Evolutionary conservation across 64 coral and sea anemone genomes (phyloP).

Genomic region (Montipora efflorescens): DNA sequence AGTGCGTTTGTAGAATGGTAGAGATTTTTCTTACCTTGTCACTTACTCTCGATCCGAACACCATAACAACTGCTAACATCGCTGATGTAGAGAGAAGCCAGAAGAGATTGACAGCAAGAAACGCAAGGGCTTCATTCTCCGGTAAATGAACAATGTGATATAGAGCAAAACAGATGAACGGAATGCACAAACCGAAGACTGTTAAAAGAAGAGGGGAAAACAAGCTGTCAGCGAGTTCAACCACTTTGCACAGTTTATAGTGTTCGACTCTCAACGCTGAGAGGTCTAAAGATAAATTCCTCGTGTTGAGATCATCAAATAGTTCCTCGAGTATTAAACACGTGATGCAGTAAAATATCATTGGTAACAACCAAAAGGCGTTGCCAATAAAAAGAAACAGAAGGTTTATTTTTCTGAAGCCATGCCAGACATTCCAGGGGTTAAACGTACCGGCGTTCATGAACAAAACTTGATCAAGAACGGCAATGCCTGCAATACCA

Average conservation of each 20-base stretch:
- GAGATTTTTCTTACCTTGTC: constrained; percentile 8
- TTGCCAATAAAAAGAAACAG: neutral
- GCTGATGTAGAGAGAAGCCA: neutral
- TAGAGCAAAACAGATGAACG: neutral
- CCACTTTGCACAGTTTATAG: neutral
- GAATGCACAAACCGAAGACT: neutral
- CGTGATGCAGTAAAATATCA: constrained; percentile 4
- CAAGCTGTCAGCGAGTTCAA: neutral
- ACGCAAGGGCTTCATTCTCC: neutral
- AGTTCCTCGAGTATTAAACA: constrained; percentile 2
- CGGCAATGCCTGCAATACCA: neutral
- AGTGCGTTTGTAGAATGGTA: too few species aligned
- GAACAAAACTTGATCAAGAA: neutral
- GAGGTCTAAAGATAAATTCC: neutral
- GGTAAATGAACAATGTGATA: neutral
- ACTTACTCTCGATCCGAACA: neutral
- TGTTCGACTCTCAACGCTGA: neutral
- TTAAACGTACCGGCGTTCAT: neutral
- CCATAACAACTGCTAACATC: neutral
- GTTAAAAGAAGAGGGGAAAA: neutral
- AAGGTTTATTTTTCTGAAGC: neutral
- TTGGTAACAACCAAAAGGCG: constrained; percentile 20
- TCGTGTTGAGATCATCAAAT: neutral
- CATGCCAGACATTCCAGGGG: constrained; percentile 19
- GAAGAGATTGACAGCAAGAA: neutral